These are phyloP conservation scores for Anisognathus igniventris DNA, from an alignment of 2,797 vertebrate species.

Conservation along the genomic window DNA sequence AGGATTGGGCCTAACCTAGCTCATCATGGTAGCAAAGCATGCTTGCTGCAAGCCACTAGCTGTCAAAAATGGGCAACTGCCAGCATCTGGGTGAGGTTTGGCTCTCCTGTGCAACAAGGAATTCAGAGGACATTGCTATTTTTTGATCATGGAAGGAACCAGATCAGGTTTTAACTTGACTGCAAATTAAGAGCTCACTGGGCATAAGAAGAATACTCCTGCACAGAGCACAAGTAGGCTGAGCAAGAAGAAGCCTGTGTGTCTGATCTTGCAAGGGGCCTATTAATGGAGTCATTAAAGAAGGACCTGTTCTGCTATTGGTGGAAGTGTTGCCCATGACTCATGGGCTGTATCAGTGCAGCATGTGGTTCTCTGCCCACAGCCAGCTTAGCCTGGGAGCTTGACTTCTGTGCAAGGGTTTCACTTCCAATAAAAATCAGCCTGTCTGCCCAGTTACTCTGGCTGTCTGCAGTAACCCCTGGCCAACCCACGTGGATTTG, in stretches of 20 bases:
- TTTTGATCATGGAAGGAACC: conserved; percentile 21
- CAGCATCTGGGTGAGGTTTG: conserved; percentile 2
- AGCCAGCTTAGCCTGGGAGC: background rate
- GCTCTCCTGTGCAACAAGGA: background rate
- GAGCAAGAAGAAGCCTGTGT: conserved; percentile 16
- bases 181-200: conserved; percentile 22
- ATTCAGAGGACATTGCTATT: background rate
- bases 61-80: background rate
- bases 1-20: background rate
- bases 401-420: background rate
- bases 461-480: background rate
- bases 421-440: background rate
- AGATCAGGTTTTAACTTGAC: conserved; percentile 36
- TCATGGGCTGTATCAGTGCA: background rate
- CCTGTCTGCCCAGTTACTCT: background rate
- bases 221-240: conserved; percentile 16
- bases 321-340: conserved; percentile 2
- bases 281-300: conserved; percentile 45
- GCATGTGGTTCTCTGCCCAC: conserved; percentile 16
- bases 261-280: conserved; percentile 53
- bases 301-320: background rate
- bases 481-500: rapidly evolving
- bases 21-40: background rate
- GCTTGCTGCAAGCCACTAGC: conserved; percentile 21
- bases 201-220: conserved; percentile 5